Evolutionary conservation across 1,140 invertebrate species (phyloP).

Genomic region (Drosophila auraria): DNA sequence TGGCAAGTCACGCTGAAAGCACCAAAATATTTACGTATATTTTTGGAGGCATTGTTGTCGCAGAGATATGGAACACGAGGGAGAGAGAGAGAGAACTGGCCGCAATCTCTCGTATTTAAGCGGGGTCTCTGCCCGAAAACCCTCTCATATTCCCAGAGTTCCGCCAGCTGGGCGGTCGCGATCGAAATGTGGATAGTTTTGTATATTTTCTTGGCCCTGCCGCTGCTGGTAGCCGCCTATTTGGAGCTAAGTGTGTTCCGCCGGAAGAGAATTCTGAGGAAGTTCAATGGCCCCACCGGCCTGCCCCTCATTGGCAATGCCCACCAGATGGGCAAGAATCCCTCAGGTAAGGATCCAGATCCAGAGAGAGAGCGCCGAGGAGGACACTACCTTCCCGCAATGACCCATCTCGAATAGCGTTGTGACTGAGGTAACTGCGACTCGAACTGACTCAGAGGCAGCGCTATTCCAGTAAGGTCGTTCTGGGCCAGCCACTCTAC

Average conservation of each 20-base stretch:
- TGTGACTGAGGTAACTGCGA: slow-evolving; percentile 55
- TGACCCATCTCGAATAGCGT: slow-evolving; percentile 73
- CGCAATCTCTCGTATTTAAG: slow-evolving; percentile 45
- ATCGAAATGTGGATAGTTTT: slow-evolving; percentile 64
- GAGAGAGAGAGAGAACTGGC: background rate
- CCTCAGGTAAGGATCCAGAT: slow-evolving; percentile 55
- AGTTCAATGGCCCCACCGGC: slow-evolving; percentile 56
- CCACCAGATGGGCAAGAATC: slow-evolving; percentile 72
- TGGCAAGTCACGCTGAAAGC: slow-evolving; percentile 28
- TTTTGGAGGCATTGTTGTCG: background rate
- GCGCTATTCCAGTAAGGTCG: slow-evolving; percentile 58
- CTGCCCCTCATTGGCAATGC: slow-evolving; percentile 74
- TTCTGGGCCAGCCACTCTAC: slow-evolving; percentile 29
- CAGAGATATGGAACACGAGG: background rate
- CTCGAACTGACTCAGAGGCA: slow-evolving; percentile 48
- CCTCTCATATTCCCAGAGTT: slow-evolving; percentile 18
- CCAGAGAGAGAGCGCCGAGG: background rate
- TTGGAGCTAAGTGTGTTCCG: slow-evolving; percentile 54
- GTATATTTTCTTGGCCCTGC: slow-evolving; percentile 55
- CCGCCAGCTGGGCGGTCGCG: slow-evolving; percentile 2
- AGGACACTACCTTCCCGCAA: slow-evolving; percentile 9
- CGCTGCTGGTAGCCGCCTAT: slow-evolving; percentile 48
- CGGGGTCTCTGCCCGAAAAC: background rate
- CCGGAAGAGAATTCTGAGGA: slow-evolving; percentile 46
- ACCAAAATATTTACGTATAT: slow-evolving; percentile 14